A percentile compares a stretch with the other conserved stretches of the same genome.
These are phyloP conservation scores for Microctenopoma steveboyesi DNA, from an alignment of 2,797 vertebrate genomes.

Conservation along the genomic window DNA sequence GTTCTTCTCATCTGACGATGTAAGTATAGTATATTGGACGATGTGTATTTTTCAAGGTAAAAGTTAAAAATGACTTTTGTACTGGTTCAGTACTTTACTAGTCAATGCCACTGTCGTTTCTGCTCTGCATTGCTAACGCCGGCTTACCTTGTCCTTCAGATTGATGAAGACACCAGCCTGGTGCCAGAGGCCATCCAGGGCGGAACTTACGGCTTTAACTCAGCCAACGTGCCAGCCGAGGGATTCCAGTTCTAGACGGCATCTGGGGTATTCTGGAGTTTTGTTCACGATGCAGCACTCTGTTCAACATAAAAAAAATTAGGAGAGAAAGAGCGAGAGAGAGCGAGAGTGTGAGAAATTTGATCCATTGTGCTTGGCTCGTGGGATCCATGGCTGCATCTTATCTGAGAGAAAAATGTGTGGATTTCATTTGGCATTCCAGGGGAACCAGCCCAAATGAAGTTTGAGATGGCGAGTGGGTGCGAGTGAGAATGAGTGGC, in stretches of 20 bases:
- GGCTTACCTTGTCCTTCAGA: conserved; percentile 75
- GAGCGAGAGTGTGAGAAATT: conserved; percentile 91
- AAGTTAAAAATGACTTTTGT: too few relatives aligned
- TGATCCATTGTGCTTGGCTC: conserved; percentile 99
- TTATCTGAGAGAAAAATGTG: conserved; percentile 98
- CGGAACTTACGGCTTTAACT: conserved; percentile 98
- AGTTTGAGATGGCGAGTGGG: conserved; percentile 99
- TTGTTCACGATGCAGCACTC: conserved; percentile 99
- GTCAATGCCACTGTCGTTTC: not conserved
- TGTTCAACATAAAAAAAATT: conserved; percentile 88
- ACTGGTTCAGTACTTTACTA: not conserved
- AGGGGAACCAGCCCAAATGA: conserved; percentile 96
- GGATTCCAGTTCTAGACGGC: conserved; percentile 99
- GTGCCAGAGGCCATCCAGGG: conserved; percentile 98
- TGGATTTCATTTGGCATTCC: conserved; percentile 99
- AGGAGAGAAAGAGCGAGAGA: conserved; percentile 84
- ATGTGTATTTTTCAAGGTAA: not conserved
- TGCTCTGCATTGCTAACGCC: not conserved
- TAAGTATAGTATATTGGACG: conserved; percentile 45
- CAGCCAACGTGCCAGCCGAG: conserved; percentile 98
- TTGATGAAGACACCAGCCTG: conserved; percentile 98
- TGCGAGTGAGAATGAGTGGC: conserved; percentile 99
- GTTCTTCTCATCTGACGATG: conserved; percentile 98
- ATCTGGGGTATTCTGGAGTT: conserved; percentile 88
- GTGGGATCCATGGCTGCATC: conserved; percentile 99